Percentiles rank a stretch among this genome's conserved stretches.
phyloP scores from a whole-genome alignment of 1,140 invertebrate species.

The Danaus melanippus region DNA sequence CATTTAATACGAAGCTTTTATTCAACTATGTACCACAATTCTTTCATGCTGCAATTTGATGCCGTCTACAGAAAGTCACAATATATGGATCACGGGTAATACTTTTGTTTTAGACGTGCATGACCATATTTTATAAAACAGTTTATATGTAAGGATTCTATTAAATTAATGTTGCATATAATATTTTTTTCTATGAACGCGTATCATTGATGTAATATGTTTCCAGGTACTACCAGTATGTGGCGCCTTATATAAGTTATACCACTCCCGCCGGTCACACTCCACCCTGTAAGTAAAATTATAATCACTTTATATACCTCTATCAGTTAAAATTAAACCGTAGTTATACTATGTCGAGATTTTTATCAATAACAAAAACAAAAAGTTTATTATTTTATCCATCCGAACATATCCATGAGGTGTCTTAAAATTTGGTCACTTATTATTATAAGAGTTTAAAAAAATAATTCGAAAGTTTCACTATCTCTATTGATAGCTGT shows the following conservation, averaged over 20 bases:
- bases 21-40: neutral
- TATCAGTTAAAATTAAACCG: too few relatives aligned
- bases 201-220: neutral
- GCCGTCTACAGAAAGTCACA: conserved; percentile 12
- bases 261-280: conserved; percentile 45
- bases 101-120: conserved; percentile 6
- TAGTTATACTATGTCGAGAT: too few relatives aligned
- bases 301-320: too few relatives aligned
- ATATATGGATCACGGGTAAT: conserved; percentile 19
- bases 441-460: too few relatives aligned
- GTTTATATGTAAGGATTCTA: too few relatives aligned
- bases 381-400: too few relatives aligned
- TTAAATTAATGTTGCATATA: neutral
- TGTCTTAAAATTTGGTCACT: too few relatives aligned
- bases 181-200: neutral
- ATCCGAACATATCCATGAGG: too few relatives aligned
- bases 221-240: conserved; percentile 46
- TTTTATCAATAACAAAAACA: too few relatives aligned
- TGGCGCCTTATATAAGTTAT: conserved; percentile 45
- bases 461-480: too few relatives aligned
- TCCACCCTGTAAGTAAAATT: conserved; percentile 44
- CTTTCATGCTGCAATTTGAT: conserved; percentile 14
- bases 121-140: neutral
- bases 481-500: too few relatives aligned
- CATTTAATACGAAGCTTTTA: neutral